phyloP scores from a whole-genome alignment of 2,888 invertebrate genomes.

The Shargacucullia verbasci region DNA sequence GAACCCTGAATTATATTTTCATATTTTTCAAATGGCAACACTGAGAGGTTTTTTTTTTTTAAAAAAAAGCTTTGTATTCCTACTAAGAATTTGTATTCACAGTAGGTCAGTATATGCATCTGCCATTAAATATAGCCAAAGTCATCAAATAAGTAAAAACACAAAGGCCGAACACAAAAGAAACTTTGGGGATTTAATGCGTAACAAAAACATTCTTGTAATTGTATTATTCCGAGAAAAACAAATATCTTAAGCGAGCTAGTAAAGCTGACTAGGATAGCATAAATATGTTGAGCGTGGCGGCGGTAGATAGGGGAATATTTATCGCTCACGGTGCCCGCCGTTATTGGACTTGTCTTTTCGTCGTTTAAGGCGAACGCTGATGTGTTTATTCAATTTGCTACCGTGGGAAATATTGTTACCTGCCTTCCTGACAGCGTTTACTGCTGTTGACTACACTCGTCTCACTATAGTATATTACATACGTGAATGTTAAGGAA shows the following conservation, averaged over 20 bases:
- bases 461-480: slow-evolving; percentile 54
- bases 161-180: slow-evolving; percentile 30
- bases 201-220: slow-evolving; percentile 47
- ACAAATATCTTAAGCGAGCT: slow-evolving; percentile 67
- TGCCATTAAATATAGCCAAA: slow-evolving; percentile 13
- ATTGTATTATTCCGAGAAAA: slow-evolving; percentile 61
- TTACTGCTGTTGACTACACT: slow-evolving; percentile 69
- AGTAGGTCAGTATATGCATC: not conserved
- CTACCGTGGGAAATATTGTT: slow-evolving; percentile 82
- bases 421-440: slow-evolving; percentile 72
- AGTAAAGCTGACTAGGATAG: slow-evolving; percentile 71
- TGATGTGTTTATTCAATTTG: slow-evolving; percentile 88
- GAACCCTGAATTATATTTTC: no score
- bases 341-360: slow-evolving; percentile 86
- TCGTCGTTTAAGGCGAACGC: slow-evolving; percentile 82
- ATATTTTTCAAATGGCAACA: no score
- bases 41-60: no score
- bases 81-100: no score
- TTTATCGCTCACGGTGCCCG: slow-evolving; percentile 78
- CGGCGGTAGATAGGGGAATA: slow-evolving; percentile 76
- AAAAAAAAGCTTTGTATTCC: no score
- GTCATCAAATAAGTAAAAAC: slow-evolving; percentile 28
- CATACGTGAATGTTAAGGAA: slow-evolving; percentile 35
- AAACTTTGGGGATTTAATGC: slow-evolving; percentile 43
- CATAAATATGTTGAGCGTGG: slow-evolving; percentile 74